phyloP scores from a whole-genome alignment of 2,797 vertebrate species.

The Petrocephalus schoutedeni region DNA sequence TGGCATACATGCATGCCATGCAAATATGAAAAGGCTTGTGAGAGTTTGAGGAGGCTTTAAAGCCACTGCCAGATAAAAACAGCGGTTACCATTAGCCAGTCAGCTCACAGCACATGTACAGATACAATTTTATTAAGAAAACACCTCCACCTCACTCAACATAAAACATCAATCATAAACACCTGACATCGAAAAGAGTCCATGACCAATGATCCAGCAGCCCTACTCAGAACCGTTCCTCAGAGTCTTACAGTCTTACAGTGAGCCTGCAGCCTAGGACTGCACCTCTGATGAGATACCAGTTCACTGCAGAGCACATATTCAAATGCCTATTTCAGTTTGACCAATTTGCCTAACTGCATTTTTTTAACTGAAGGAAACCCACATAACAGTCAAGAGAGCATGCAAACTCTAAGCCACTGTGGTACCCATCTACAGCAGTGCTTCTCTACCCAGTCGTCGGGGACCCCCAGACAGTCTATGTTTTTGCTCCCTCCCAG shows the following conservation, averaged over 20 bases:
- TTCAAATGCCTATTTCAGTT: background rate
- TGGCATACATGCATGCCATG: background rate
- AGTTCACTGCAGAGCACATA: background rate
- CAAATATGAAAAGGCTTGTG: background rate
- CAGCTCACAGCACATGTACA: slow-evolving; percentile 9
- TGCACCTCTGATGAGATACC: background rate
- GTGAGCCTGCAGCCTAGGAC: background rate
- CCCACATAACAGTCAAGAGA: background rate
- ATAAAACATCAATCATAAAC: slow-evolving; percentile 7
- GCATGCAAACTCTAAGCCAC: background rate
- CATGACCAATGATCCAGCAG: background rate
- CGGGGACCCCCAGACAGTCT: background rate
- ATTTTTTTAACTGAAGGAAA: background rate
- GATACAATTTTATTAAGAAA: slow-evolving; percentile 3
- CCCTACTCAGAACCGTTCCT: background rate
- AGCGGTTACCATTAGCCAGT: background rate
- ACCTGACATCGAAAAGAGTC: slow-evolving; percentile 2
- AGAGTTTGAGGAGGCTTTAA: background rate
- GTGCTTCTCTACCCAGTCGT: background rate
- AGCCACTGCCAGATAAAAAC: background rate
- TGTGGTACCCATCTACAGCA: background rate
- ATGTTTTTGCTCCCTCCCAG: background rate
- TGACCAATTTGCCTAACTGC: background rate
- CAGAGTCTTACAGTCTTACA: background rate
- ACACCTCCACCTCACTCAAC: slow-evolving; percentile 2